These are phyloP conservation scores for Nomia melanderi DNA, from an alignment of 1,140 invertebrate species.

Conservation along the genomic window DNA sequence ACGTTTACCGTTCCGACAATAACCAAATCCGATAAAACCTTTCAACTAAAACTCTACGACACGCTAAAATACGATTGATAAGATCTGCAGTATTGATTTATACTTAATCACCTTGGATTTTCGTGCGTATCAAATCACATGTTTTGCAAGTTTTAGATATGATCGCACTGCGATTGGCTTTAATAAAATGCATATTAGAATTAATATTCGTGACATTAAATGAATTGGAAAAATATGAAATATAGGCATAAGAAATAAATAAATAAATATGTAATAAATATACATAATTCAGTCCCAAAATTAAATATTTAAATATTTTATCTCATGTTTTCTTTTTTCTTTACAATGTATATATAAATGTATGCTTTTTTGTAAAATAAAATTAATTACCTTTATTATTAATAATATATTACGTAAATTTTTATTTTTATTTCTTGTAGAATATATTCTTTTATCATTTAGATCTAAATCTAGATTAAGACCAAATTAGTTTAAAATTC, in stretches of 20 bases:
- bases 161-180: not conserved
- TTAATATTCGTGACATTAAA: too few species aligned
- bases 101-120: not conserved
- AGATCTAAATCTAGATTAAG: too few species aligned
- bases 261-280: too few species aligned
- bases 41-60: not conserved
- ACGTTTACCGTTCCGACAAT: not conserved
- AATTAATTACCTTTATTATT: too few species aligned
- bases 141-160: not conserved
- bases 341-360: too few species aligned
- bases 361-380: too few species aligned
- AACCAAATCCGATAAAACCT: not conserved
- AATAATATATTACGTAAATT: not conserved
- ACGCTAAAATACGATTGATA: not conserved
- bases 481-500: not conserved
- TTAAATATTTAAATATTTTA: too few species aligned
- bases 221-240: too few species aligned
- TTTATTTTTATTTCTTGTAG: not conserved
- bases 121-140: not conserved
- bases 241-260: too few species aligned
- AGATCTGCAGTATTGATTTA: conserved; percentile 1
- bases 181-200: not conserved
- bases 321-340: too few species aligned
- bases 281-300: too few species aligned
- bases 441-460: too few species aligned